Base-by-base conservation (phyloP, 2,888 invertebrate genomes). In the Cheilosia urbana region DNA sequence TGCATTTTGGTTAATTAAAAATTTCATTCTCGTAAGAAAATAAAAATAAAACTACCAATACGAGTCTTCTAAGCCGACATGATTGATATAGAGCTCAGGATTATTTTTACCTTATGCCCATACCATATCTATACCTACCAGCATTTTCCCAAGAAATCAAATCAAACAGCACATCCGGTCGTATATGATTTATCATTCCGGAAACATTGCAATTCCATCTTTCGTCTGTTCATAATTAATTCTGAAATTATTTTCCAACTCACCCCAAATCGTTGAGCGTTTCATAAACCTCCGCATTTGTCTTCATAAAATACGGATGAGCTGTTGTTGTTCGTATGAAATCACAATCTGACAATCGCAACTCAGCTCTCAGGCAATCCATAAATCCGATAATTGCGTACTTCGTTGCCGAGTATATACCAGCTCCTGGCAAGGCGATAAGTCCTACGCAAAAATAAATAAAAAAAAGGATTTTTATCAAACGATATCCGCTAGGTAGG, bases 351-450 rank as follows among this genome's bases (percentile, higher is more conserved):
- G 91, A 91, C 55, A 90, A 89, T n/a, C 92, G 90, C 63, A 93
- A 87, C 85, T 93, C 93, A 27, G 90, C 89, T 17, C 91, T 89
- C 37, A 92, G 83, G 4, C 92, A 88, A 34, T 91, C 91, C 92
- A 93, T 93, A 62, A 93, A 91, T 57, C 93, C 93, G 69, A 91
- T 89, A 47, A 93, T 92, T 17, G 91, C 93, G 88, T 91, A 93
- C 88, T 93, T 93, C 11, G 93, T 92, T 40, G 93, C 91, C 2
- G 92, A 91, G 87, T 93, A 93, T 45, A 92, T 89, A 2, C 92
- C 90, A 81, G 89, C 92, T 73, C 89, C 92, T 58, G 91, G 93
- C 88, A 90, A 87, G 17, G 90, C 91, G 65, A 90, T 89, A 71
- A 92, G 81, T 55, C 92, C 92, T 92, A 27, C 13, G 65, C 42